Base-by-base conservation (phyloP, 2,888 invertebrate species). In the Pandemis corylana region DNA sequence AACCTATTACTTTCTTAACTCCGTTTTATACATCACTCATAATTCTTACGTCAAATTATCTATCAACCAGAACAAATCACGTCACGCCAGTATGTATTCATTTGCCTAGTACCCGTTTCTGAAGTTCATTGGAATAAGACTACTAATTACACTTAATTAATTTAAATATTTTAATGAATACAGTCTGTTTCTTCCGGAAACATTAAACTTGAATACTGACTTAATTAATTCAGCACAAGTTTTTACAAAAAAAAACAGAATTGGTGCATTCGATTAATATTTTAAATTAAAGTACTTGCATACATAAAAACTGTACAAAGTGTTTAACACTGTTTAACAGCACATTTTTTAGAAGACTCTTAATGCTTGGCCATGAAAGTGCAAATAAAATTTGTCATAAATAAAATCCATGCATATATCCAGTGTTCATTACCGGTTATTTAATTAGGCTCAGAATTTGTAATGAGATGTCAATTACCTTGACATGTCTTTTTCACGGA, bases 401-500 rank as follows among this genome's bases (percentile, higher is more conserved):
- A 56, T 72, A 62, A 65, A 53, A 68, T 63, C 63, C 65, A 53
- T 73, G 73, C 71, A 66, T 64, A 68, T 75, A 77, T 78, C 72
- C 71, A 78, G 78, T 76, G 78, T 79, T 77, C 69, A 78, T 77
- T 82, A 83, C 81, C 73, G 80, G 80, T 85, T 82, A 79, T 81
- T 80, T 80, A 85, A 80, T 83, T 81, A 82, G 77, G 78, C 80
- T 81, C 76, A 78, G 77, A 84, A 82, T 82, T 79, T 77, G 77
- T 80, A 81, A 80, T 84, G 78, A 79, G 77, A 72, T 75, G 76
- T 79, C 78, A 81, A 83, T 79, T 81, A 81, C 87, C 89, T 89
- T 87, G 88, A 85, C 77, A 77, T 76, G 78, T 81, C 76, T 83
- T 82, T 80, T 85, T 87, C 84, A 81, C 87, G 89, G 89, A 89